Evolutionary conservation across 2,888 invertebrate genomes (phyloP).

Genomic region (Zootermopsis nevadensis): DNA sequence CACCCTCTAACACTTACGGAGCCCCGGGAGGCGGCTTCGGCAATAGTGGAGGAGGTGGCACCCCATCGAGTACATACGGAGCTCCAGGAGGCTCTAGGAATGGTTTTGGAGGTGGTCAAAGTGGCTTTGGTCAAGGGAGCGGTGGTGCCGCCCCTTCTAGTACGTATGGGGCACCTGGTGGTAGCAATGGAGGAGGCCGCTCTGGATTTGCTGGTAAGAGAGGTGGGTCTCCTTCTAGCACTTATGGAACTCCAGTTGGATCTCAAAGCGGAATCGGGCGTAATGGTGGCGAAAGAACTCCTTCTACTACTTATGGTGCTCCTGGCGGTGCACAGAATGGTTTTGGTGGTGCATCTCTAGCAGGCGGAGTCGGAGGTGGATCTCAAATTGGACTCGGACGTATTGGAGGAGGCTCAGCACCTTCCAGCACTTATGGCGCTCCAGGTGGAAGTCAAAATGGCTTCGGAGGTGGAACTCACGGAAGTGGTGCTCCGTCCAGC

Average conservation of each 20-base stretch:
- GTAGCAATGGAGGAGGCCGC: neutral
- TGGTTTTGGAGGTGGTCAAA: conserved; percentile 24
- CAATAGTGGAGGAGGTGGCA: conserved; percentile 22
- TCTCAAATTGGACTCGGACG: conserved; percentile 28
- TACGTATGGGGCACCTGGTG: conserved; percentile 47
- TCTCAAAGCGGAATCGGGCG: conserved; percentile 31
- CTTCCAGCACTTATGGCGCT: conserved; percentile 45
- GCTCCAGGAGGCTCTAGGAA: conserved; percentile 28
- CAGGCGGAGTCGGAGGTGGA: conserved; percentile 29
- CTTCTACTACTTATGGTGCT: conserved; percentile 42
- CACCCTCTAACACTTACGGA: conserved; percentile 46
- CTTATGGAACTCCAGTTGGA: conserved; percentile 42
- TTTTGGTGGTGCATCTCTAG: conserved; percentile 33
- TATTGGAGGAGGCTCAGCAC: conserved; percentile 6
- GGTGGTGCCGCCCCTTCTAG: conserved; percentile 45
- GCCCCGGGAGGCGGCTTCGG: conserved; percentile 39
- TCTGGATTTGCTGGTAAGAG: conserved; percentile 24
- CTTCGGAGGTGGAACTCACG: conserved; percentile 28
- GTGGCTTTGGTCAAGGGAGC: neutral
- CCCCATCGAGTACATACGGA: conserved; percentile 43
- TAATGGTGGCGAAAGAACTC: conserved; percentile 33
- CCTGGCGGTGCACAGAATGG: conserved; percentile 27
- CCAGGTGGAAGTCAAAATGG: conserved; percentile 27
- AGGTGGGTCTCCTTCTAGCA: conserved; percentile 11
- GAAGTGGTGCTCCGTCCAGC: conserved; percentile 45